These are phyloP conservation scores for Charaxes varanes DNA, from an alignment of 1,140 invertebrate genomes.

Conservation along the genomic window DNA sequence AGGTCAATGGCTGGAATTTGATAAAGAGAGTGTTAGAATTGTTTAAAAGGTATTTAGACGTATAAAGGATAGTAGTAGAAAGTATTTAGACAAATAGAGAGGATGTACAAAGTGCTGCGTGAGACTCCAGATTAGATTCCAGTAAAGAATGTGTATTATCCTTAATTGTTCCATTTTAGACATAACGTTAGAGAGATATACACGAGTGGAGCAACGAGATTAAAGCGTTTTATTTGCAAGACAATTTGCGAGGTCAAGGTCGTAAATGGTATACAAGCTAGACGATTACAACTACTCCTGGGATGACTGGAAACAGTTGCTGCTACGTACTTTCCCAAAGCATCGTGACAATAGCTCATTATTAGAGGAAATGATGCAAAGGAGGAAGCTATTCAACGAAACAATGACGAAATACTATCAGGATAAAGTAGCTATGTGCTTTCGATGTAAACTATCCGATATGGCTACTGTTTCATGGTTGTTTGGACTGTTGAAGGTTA, in stretches of 20 bases:
- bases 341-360: conserved; percentile 13
- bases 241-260: conserved; percentile 26
- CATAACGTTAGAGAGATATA: no score
- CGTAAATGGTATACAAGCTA: conserved; percentile 26
- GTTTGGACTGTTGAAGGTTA: no score
- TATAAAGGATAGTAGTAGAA: no score
- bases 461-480: conserved; percentile 23
- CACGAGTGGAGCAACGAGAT: conserved; percentile 13
- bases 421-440: conserved; percentile 40
- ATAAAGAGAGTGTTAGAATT: no score
- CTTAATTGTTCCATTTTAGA: no score
- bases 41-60: no score
- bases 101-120: no score
- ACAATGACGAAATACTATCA: conserved; percentile 41
- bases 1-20: no score
- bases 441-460: conserved; percentile 35
- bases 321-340: conserved; percentile 13
- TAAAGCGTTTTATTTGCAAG: conserved; percentile 16
- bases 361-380: conserved; percentile 29
- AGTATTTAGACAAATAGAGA: no score
- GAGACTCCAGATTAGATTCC: no score
- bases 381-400: conserved; percentile 28
- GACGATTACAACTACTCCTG: conserved; percentile 12
- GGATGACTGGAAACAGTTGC: conserved; percentile 13
- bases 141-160: no score